Evolutionary conservation across 1,140 invertebrate species (phyloP).

Genomic region (Drosophila kohkoa): DNA sequence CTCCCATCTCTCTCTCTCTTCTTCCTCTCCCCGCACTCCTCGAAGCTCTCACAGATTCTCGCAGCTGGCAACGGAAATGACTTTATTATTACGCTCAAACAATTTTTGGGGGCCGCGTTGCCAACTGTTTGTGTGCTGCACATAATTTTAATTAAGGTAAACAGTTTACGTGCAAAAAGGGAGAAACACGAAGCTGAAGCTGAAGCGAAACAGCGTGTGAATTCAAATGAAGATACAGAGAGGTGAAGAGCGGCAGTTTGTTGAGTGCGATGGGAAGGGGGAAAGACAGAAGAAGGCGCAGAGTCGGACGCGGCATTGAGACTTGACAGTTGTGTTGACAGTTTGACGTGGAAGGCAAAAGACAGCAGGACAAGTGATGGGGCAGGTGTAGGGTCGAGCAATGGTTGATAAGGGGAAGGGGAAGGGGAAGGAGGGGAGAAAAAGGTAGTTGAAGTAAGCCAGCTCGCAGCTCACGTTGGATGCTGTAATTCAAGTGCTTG

Average conservation of each 20-base stretch:
- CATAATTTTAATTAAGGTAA: constrained; percentile 71
- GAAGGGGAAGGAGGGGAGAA: neutral
- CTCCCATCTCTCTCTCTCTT: neutral
- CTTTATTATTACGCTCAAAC: constrained; percentile 66
- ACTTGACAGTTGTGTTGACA: constrained; percentile 56
- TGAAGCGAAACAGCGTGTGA: constrained; percentile 42
- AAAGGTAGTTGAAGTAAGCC: neutral
- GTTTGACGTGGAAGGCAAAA: constrained; percentile 42
- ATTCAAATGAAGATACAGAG: constrained; percentile 49
- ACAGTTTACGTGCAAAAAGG: constrained; percentile 56
- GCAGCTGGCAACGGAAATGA: constrained; percentile 57
- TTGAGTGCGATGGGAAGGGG: too few relatives aligned
- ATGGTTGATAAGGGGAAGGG: neutral
- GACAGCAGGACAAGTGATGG: neutral
- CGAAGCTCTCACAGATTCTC: neutral
- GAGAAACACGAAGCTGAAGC: constrained; percentile 5
- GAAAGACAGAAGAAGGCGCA: neutral
- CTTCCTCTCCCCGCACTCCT: too few relatives aligned
- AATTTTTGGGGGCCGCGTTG: constrained; percentile 51
- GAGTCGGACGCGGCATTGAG: constrained; percentile 37
- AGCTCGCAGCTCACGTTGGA: constrained; percentile 31
- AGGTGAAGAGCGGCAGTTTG: constrained; percentile 1
- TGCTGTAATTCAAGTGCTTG: constrained; percentile 48
- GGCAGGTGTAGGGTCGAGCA: neutral
- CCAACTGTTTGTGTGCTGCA: constrained; percentile 55